Evolutionary conservation across 2,113 vertebrate species (phyloP).

Genomic region (Podiceps cristatus): DNA sequence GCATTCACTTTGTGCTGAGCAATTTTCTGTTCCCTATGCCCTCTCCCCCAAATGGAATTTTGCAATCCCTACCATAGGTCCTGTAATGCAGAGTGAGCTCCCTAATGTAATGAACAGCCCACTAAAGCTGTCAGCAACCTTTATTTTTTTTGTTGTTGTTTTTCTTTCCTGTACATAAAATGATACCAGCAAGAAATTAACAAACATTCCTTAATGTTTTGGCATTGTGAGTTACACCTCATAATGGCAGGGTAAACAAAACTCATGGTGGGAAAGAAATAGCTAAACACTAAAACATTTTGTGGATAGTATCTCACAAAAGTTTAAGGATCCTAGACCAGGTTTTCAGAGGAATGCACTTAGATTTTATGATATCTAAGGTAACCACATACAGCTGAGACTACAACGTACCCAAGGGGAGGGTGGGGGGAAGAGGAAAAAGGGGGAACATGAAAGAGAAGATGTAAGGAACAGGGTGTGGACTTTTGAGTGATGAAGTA

Average conservation of each 20-base stretch:
- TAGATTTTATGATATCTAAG: neutral
- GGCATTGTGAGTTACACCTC: neutral
- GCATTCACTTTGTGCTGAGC: neutral
- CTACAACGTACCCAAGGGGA: neutral
- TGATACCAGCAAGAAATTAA: neutral
- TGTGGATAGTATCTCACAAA: neutral
- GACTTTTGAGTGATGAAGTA: neutral
- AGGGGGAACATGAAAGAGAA: neutral
- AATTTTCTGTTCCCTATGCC: neutral
- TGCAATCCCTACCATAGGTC: neutral
- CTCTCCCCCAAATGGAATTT: neutral
- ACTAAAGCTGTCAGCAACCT: neutral
- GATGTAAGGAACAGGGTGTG: neutral
- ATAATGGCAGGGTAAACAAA: neutral
- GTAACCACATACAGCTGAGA: neutral
- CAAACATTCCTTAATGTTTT: neutral
- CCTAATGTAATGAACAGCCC: neutral
- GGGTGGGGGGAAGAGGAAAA: neutral
- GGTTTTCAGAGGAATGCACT: neutral
- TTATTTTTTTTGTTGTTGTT: too few species aligned
- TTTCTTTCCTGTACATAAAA: neutral
- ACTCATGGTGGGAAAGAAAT: neutral
- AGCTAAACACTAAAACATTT: neutral
- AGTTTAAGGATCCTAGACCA: neutral
- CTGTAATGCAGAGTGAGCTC: neutral